Conservation (phyloP, 2,113 vertebrate genomes). For the Psilopsiagon aurifrons region DNA sequence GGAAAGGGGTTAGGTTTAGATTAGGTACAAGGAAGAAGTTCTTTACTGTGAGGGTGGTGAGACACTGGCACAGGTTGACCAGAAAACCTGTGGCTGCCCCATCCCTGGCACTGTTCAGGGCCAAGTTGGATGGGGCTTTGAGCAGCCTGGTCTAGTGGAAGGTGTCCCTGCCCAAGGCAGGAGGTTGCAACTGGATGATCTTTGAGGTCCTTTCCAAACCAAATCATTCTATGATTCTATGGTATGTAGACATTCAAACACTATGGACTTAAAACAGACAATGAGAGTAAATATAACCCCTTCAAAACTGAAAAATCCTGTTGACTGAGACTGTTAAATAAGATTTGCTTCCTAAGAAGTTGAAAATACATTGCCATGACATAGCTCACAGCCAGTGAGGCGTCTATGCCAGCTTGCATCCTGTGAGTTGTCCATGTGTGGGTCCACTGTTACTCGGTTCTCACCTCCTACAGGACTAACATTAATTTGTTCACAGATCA, state of each 20-base stretch:
- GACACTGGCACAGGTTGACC: not conserved
- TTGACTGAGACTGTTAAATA: not conserved
- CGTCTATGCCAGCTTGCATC: fast-evolving
- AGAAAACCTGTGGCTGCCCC: not conserved
- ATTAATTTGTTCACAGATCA: not conserved
- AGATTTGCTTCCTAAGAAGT: not conserved
- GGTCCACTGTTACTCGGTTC: not conserved
- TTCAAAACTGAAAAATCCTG: not conserved
- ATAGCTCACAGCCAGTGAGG: fast-evolving
- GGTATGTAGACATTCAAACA: not conserved
- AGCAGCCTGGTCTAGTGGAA: not conserved
- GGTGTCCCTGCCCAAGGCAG: not conserved
- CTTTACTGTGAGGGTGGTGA: not conserved
- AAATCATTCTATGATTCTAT: not conserved
- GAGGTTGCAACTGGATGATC: not conserved
- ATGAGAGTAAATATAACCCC: not conserved
- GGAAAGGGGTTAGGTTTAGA: not conserved
- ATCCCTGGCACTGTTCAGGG: not conserved
- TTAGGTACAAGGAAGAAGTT: not conserved
- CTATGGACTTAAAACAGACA: not conserved
- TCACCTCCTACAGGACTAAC: not conserved
- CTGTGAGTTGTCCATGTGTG: not conserved
- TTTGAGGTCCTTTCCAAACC: not conserved
- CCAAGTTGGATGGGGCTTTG: not conserved
- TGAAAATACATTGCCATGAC: not conserved